These are phyloP conservation scores for Steinernema hermaphroditum DNA, from an alignment of 2,888 invertebrate species.

Conservation along the genomic window DNA sequence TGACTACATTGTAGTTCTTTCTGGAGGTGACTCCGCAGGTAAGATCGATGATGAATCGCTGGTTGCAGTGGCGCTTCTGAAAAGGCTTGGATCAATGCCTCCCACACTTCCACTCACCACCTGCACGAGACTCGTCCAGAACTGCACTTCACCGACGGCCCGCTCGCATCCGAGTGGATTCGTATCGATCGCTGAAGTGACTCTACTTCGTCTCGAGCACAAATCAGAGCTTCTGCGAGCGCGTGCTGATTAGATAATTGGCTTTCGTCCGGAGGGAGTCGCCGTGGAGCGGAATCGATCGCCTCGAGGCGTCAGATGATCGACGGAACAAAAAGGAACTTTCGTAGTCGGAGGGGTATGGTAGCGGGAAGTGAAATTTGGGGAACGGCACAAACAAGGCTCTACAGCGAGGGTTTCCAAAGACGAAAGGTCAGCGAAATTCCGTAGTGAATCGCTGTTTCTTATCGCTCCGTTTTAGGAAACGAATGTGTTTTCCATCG, in stretches of 20 bases:
- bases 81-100: not conserved
- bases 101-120: too few species aligned
- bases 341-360: not conserved
- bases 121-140: not conserved
- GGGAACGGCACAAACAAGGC: too few species aligned
- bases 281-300: slow-evolving; percentile 13
- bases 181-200: not conserved
- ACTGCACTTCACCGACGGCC: not conserved
- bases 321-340: not conserved
- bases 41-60: slow-evolving; percentile 47
- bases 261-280: not conserved
- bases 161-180: not conserved
- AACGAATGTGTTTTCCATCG: too few species aligned
- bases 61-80: slow-evolving; percentile 41
- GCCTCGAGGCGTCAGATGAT: slow-evolving; percentile 15
- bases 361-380: not conserved
- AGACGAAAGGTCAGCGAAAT: too few species aligned
- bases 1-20: slow-evolving; percentile 41
- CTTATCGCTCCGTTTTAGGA: too few species aligned
- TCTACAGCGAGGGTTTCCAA: too few species aligned
- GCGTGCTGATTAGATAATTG: slow-evolving; percentile 14
- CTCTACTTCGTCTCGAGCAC: not conserved
- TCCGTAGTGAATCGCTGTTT: too few species aligned
- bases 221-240: slow-evolving; percentile 9
- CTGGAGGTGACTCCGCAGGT: slow-evolving; percentile 41